Base-by-base conservation (phyloP, 2,888 invertebrate species). In the Achlya flavicornis region DNA sequence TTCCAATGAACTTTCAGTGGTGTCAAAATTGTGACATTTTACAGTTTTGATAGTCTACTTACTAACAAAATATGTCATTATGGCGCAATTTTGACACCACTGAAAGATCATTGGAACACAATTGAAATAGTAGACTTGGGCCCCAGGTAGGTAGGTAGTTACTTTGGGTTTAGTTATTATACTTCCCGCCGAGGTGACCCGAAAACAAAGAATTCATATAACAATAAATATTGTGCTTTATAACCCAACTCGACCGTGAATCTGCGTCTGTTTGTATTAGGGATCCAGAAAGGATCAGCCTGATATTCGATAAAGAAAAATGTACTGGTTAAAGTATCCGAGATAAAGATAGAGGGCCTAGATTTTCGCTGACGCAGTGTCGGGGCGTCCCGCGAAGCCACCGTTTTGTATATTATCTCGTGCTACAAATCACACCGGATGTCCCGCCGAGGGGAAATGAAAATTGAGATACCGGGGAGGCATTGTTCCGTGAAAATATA, bases 401-500 rank as follows among this genome's bases (percentile, higher is more conserved):
- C 88, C 92, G 90, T 90, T 92, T 91, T 92, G 91, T 91, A 89
- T 91, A 91, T 91, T 92, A 92, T 92, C 92, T 92, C 81, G 81
- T 82, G 91, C 91, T 90, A 92, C 92, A 92, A 92, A 92, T 92
- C 92, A 92, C 90, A 91, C 86, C 89, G 91, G 92, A 90, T 91
- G 90, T 90, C 88, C 87, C 88, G 82, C 86, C 82, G 85, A 89
- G 90, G 91, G 90, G 91, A 91, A 91, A 92, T 91, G 91, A 92
- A 91, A 92, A 92, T 92, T 92, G 92, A 92, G 92, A 92, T 92
- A 92, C 92, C 91, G 87, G 86, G 81, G 87, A 88, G 88, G 88
- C 91, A 92, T 92, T 92, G 92, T 92, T 92, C 92, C 89, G 90
- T 91, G 89, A 89, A 91, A 91, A 91, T 92, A 91, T 91, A 92